phyloP scores from a whole-genome alignment of 2,797 vertebrate genomes.

The Pempheris klunzingeri region DNA sequence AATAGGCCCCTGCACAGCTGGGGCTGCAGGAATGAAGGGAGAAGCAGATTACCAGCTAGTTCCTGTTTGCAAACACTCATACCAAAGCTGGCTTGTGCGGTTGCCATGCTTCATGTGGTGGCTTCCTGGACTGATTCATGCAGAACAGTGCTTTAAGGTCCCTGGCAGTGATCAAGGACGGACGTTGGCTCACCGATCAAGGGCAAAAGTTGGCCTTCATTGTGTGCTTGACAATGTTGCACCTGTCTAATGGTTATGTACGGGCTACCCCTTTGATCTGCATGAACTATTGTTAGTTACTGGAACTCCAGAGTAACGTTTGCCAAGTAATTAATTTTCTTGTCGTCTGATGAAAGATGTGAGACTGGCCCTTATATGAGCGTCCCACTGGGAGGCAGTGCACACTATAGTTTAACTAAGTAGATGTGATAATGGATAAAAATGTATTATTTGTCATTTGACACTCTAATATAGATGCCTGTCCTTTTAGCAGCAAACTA shows the following conservation, averaged over 20 bases:
- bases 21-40: constrained; percentile 73
- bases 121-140: constrained; percentile 50
- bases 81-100: constrained; percentile 39
- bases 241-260: constrained; percentile 70
- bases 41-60: constrained; percentile 52
- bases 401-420: constrained; percentile 29
- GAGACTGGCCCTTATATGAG: constrained; percentile 1
- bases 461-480: neutral
- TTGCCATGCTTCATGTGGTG: constrained; percentile 47
- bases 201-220: constrained; percentile 44
- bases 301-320: constrained; percentile 19
- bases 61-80: constrained; percentile 64
- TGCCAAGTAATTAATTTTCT: constrained; percentile 54
- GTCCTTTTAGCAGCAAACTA: neutral
- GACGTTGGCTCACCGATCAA: constrained; percentile 55
- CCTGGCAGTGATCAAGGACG: constrained; percentile 67
- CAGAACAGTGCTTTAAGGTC: constrained; percentile 50
- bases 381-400: constrained; percentile 49
- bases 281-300: constrained; percentile 49
- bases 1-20: constrained; percentile 80
- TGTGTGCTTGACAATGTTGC: constrained; percentile 58
- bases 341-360: constrained; percentile 42
- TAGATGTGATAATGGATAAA: neutral
- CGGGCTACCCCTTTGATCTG: constrained; percentile 45
- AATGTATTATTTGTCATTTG: constrained; percentile 12